Evolutionary conservation across 2,113 vertebrate genomes (phyloP), one percentile per base, ranked within the genome.

Genomic region (Clupea harengus): DNA sequence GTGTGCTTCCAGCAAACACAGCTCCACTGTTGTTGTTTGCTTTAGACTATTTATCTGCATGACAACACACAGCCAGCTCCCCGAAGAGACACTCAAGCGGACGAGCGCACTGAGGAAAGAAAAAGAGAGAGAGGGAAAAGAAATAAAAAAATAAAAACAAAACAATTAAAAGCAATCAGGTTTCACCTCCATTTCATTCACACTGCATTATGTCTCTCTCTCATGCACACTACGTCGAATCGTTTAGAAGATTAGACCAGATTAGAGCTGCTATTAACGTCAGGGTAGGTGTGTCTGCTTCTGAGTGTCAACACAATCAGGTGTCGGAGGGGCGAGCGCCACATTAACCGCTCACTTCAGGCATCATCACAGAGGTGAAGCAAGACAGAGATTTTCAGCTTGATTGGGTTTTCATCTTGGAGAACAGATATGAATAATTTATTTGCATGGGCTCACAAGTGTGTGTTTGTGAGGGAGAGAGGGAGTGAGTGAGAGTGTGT

Each of bases 401-500:
- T 96, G 95, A 96, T 97, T 97, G 95, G 95, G 94, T 97, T 97
- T 96, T 96, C 94, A 96, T 97, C 92, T 95, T 88, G 89, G 92
- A 93, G 92, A 95, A 95, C 92, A 94, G 89, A 94, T 92, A 96
- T 96, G 95, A 97, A 97, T 96, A 96, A 97, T 96, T 95, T 96
- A 96, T 93, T 72, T 93, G 80, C 64, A 82, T 78, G 84, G 83
- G 13, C 86, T 86, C 82, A 86, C 88, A 92, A 91, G 90, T 89
- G 88, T 89, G 90, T 90, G 87, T 86, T 84, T 83, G 88, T 88
- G 92, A 89, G 91, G 88, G 88, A 88, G 90, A 90, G 88, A 91
- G 89, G 90, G 91, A 91, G 85, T 91, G 92, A 89, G 91, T 91
- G 84, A 90, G 88, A 83, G 82, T 85, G 82, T 47, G 39, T 85